Conservation (phyloP, 2,113 vertebrate genomes). For the Lycaon pictus region DNA sequence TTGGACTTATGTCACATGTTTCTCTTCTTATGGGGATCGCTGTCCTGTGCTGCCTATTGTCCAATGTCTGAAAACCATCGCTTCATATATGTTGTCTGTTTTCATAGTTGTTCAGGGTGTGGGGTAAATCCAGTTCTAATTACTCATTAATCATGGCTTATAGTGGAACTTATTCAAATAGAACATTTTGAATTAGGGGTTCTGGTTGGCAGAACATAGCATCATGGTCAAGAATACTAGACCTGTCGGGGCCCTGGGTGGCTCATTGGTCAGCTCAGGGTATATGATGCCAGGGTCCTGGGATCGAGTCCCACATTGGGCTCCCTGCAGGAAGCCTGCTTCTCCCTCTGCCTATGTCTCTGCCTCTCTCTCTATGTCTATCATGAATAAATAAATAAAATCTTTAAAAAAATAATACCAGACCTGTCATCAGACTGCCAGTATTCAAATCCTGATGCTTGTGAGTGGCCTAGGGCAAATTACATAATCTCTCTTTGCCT, state of each 20-base stretch:
- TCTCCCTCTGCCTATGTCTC: too few species aligned
- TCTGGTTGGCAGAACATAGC: background rate
- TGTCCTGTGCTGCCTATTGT: background rate
- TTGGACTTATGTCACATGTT: rapidly evolving
- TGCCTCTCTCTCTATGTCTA: too few species aligned
- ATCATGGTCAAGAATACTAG: background rate
- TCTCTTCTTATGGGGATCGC: background rate
- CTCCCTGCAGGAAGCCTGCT: too few species aligned
- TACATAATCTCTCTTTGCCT: background rate
- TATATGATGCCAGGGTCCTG: too few species aligned
- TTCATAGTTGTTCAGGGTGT: background rate
- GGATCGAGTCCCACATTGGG: too few species aligned
- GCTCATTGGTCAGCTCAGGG: too few species aligned
- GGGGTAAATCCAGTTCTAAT: background rate
- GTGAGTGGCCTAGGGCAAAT: background rate
- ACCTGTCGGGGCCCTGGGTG: too few species aligned
- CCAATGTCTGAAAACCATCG: background rate
- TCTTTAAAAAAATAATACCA: background rate
- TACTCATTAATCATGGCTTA: background rate
- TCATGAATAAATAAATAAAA: too few species aligned
- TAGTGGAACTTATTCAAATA: background rate
- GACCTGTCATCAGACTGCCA: too few species aligned
- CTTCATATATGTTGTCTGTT: background rate
- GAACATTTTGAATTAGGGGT: background rate
- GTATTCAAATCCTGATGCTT: background rate